Evolutionary conservation across 2,888 invertebrate genomes (phyloP).

Genomic region (Volucella zonaria): DNA sequence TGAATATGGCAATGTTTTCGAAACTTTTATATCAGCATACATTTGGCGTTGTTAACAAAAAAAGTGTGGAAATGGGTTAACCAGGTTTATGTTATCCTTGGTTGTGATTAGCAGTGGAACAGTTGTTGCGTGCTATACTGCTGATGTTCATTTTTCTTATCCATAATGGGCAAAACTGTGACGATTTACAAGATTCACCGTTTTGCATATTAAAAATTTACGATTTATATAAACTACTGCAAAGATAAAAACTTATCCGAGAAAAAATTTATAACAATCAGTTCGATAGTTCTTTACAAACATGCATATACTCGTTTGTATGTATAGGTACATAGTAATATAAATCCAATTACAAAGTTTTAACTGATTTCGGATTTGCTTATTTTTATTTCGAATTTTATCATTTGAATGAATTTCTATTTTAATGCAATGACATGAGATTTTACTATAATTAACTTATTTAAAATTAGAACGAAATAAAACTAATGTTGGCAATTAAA

Average conservation of each 20-base stretch:
- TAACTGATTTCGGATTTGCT: too few relatives aligned
- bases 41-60: slow-evolving; percentile 27
- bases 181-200: background rate
- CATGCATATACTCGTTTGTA: background rate
- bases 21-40: slow-evolving; percentile 40
- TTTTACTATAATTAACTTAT: too few relatives aligned
- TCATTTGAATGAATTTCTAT: too few relatives aligned
- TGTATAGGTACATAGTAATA: background rate
- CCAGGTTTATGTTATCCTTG: slow-evolving; percentile 51
- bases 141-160: background rate
- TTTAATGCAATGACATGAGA: background rate
- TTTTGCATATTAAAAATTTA: background rate
- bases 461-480: too few relatives aligned
- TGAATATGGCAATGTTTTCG: slow-evolving; percentile 2
- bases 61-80: slow-evolving; percentile 53
- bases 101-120: slow-evolving; percentile 29
- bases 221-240: too few relatives aligned
- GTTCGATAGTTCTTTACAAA: background rate
- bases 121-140: slow-evolving; percentile 21
- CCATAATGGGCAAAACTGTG: slow-evolving; percentile 2
- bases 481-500: too few relatives aligned
- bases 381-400: too few relatives aligned
- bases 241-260: too few relatives aligned
- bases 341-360: too few relatives aligned
- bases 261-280: too few relatives aligned